Evolutionary conservation across 1,140 invertebrate species (phyloP).

Genomic region (Globodera ellingtonae): DNA sequence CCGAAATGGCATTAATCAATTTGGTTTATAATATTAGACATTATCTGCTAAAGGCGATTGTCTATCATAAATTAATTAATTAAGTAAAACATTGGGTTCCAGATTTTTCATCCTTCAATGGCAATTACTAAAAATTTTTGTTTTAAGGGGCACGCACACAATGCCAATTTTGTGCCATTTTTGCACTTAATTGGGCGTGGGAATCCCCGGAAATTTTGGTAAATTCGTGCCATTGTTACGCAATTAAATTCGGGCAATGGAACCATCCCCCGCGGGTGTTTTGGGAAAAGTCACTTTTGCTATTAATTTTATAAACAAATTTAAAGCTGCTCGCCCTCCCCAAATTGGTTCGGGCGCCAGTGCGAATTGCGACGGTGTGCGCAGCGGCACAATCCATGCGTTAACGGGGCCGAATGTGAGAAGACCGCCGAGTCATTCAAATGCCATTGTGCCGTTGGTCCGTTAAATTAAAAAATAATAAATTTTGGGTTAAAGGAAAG

Average conservation of each 20-base stretch:
- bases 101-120: background rate
- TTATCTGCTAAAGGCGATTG: too few species aligned
- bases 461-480: too few species aligned
- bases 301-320: too few species aligned
- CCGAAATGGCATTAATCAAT: too few species aligned
- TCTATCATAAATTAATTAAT: too few species aligned
- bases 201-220: background rate
- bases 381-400: slow-evolving; percentile 13
- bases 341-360: slow-evolving; percentile 21
- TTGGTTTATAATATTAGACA: too few species aligned
- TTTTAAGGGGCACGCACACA: background rate
- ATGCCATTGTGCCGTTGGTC: slow-evolving; percentile 24
- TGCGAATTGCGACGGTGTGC: slow-evolving; percentile 18
- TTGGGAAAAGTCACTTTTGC: background rate
- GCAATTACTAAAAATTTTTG: background rate
- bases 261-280: background rate
- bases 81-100: too few species aligned
- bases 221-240: background rate
- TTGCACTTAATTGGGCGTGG: background rate
- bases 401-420: slow-evolving; percentile 18
- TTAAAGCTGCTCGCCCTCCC: slow-evolving; percentile 1
- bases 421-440: slow-evolving; percentile 21
- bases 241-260: background rate
- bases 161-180: background rate
- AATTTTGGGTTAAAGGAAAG: too few species aligned